phyloP scores from a whole-genome alignment of 2,797 vertebrate species.

The Halcyon badia region DNA sequence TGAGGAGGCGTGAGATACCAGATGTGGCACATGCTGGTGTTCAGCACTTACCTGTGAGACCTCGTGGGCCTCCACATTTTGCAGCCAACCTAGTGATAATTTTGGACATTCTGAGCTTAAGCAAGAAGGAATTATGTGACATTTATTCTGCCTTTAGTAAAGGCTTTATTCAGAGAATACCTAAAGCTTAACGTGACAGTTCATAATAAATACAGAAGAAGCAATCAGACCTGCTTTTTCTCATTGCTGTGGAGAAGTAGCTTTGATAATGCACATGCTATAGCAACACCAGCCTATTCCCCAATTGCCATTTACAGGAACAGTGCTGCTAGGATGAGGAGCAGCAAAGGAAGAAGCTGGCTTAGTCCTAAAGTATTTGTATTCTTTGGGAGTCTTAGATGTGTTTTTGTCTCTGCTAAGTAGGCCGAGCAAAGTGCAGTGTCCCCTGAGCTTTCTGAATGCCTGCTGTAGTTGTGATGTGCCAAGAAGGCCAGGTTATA shows the following conservation, averaged over 20 bases:
- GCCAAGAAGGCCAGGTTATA: conserved; percentile 70
- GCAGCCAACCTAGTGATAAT: neutral
- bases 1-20: neutral
- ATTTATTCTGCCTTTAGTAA: neutral
- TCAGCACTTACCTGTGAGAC: neutral
- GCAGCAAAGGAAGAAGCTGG: conserved; percentile 9
- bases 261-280: neutral
- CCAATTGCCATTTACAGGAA: neutral
- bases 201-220: neutral
- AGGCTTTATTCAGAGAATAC: neutral
- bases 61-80: rapidly evolving
- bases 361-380: conserved; percentile 53
- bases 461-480: conserved; percentile 37
- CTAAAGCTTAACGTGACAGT: neutral
- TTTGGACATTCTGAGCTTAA: neutral
- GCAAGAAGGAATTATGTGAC: neutral
- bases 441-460: conserved; percentile 53
- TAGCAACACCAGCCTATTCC: neutral
- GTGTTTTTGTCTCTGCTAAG: conserved; percentile 69
- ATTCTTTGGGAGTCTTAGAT: conserved; percentile 32
- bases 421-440: conserved; percentile 39
- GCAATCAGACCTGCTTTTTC: neutral
- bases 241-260: neutral
- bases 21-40: rapidly evolving
- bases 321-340: neutral